Conservation (phyloP, 2,113 vertebrate species). For the Syngnathoides biaculeatus region DNA sequence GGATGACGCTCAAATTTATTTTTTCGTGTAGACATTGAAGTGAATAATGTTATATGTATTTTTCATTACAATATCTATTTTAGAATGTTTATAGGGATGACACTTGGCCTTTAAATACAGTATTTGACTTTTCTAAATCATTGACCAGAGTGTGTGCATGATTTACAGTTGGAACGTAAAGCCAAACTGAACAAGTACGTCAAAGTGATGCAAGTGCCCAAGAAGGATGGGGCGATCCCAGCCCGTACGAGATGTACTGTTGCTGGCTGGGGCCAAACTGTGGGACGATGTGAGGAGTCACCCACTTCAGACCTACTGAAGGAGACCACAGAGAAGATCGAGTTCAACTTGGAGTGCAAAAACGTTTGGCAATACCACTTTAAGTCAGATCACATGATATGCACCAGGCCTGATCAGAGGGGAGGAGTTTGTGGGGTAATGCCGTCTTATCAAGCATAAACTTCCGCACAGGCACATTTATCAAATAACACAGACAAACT, state of each 20-base stretch:
- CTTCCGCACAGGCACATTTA: background rate
- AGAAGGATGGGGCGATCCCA: conserved; percentile 19
- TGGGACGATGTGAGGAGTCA: accelerated
- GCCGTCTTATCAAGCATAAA: background rate
- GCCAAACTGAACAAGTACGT: conserved; percentile 47
- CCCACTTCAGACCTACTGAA: conserved; percentile 23
- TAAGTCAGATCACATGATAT: conserved; percentile 38
- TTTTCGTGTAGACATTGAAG: too few species aligned
- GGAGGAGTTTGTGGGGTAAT: conserved; percentile 61
- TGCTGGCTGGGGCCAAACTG: conserved; percentile 58
- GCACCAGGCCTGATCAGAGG: conserved; percentile 29
- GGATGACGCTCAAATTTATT: too few species aligned
- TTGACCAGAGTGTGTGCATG: too few species aligned
- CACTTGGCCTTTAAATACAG: too few species aligned
- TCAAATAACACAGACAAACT: background rate
- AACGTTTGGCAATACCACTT: conserved; percentile 9
- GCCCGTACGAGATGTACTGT: conserved; percentile 33
- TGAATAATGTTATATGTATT: too few species aligned
- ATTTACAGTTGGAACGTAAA: conserved; percentile 45
- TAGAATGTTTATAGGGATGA: too few species aligned
- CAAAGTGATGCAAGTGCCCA: conserved; percentile 21
- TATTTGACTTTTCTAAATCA: too few species aligned
- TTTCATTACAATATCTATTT: too few species aligned
- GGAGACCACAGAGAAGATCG: conserved; percentile 34
- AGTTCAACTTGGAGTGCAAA: conserved; percentile 25